Base-by-base conservation (phyloP, 2,797 vertebrate genomes). In the Chelon labrosus region DNA sequence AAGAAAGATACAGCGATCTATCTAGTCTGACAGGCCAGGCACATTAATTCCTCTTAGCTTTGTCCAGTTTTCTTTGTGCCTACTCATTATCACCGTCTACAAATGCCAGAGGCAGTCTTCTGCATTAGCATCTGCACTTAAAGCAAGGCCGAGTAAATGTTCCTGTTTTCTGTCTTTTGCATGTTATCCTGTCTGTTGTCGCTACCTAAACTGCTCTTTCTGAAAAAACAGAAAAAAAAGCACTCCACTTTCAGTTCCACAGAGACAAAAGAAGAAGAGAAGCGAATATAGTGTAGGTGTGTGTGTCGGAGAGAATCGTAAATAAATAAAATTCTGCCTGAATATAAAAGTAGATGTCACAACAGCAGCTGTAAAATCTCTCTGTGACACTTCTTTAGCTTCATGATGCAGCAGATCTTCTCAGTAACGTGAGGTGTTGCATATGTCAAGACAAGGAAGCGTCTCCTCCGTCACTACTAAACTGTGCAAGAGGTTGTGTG, bases 1-100 rank as follows among this genome's bases (percentile, higher is more conserved):
- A 27, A 27, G 25, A 73, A 83, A 67, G 80, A 88, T 72, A 73
- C 27, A 72, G 82, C 47, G 17, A 86, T 76, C 69, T 19, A 70
- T 88, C 89, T 88, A 79, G 89, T 89, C 86, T 73, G 90, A 88
- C 86, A 20, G 79, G 84, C 70, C 74, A 70, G 72, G 81, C 70
- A 80, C 78, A 86, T 83, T 80, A 51, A 70, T 78, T 70, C 74
- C 59, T 67, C 59, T 76, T 70, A 64, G 60, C 74, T 77, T 49
- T 41, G 69, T 88, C 83, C 85, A 37, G 56, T 70, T 80, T 74
- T 14, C 70, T 84, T 59, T 64, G 67, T 37, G n/a, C 42, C 52
- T 52, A 13, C 77, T 87, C 54, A 59, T 85, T 66, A 82, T 70
- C 58, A n/a, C 54, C 9, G 56, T 82, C 50, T 76, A 60, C 70